A percentile compares a stretch with the other conserved stretches of the same genome.
phyloP scores from a whole-genome alignment of 2,888 invertebrate genomes.

The Alentia gelatinosa region DNA sequence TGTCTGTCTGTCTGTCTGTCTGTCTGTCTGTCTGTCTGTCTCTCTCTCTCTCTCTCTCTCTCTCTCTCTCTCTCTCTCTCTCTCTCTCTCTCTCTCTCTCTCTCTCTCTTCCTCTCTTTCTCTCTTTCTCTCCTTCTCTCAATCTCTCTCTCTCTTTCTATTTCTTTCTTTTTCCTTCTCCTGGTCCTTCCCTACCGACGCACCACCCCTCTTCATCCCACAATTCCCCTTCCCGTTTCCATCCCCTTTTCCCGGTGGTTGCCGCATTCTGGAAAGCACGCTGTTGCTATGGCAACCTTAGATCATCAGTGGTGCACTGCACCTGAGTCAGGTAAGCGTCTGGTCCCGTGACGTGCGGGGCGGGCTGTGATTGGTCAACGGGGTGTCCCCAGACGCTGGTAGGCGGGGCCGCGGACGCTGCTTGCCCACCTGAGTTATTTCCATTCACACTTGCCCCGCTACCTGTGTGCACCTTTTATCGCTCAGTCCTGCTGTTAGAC shows the following conservation, averaged over 20 bases:
- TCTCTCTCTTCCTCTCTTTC: conserved; percentile 10
- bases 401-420: background rate
- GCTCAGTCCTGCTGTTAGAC: too few species aligned
- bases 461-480: too few species aligned
- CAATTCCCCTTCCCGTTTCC: background rate
- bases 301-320: background rate
- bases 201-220: background rate
- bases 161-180: background rate
- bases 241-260: background rate
- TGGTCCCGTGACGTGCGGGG: background rate
- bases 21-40: background rate
- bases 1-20: background rate
- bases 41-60: conserved; percentile 8
- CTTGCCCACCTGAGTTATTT: too few species aligned
- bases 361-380: background rate
- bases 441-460: too few species aligned
- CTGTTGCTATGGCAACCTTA: conserved; percentile 55
- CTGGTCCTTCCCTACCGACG: background rate
- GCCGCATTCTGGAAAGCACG: background rate
- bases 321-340: background rate
- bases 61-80: conserved; percentile 45
- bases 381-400: background rate
- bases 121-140: background rate
- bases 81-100: conserved; percentile 27
- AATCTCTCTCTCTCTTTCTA: background rate